These are phyloP conservation scores for Drosophila pandora DNA, from an alignment of 1,140 invertebrate species.

Conservation along the genomic window DNA sequence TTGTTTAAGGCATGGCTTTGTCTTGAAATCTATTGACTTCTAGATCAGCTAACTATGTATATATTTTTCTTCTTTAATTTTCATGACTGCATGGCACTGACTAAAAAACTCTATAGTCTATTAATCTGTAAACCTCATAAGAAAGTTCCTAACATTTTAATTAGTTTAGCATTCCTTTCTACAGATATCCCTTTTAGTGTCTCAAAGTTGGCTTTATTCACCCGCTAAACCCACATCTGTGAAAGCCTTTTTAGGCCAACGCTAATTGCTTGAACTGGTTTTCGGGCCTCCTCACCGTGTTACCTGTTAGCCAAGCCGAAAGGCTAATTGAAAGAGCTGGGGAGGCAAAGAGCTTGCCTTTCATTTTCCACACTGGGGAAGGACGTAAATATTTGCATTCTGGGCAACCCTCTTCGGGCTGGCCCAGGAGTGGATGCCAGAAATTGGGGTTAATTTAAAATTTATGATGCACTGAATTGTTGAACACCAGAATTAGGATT, in stretches of 20 bases:
- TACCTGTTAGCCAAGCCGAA: slow-evolving; percentile 26
- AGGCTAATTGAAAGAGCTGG: slow-evolving; percentile 46
- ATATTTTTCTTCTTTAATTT: too few species aligned
- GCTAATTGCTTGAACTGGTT: slow-evolving; percentile 28
- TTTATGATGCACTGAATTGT: slow-evolving; percentile 53
- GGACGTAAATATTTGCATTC: slow-evolving; percentile 42
- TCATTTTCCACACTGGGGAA: slow-evolving; percentile 36
- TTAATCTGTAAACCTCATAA: too few species aligned
- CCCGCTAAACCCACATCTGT: slow-evolving; percentile 6
- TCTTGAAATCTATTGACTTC: not conserved
- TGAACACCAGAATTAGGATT: slow-evolving; percentile 51
- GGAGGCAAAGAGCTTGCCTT: slow-evolving; percentile 36
- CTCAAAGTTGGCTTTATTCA: slow-evolving; percentile 12
- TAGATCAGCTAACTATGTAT: too few species aligned
- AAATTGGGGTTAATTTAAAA: slow-evolving; percentile 57
- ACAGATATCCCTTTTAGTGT: not conserved
- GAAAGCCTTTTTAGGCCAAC: slow-evolving; percentile 17
- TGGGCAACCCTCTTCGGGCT: slow-evolving; percentile 10
- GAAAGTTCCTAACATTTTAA: slow-evolving; percentile 2
- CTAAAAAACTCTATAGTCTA: too few species aligned
- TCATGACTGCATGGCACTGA: too few species aligned
- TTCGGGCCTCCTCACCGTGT: slow-evolving; percentile 15
- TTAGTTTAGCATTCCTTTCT: slow-evolving; percentile 8
- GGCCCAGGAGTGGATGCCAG: slow-evolving; percentile 25
- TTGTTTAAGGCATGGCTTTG: not conserved